Evolutionary conservation across 2,797 vertebrate species (phyloP).

Genomic region (Malurus leucopterus): DNA sequence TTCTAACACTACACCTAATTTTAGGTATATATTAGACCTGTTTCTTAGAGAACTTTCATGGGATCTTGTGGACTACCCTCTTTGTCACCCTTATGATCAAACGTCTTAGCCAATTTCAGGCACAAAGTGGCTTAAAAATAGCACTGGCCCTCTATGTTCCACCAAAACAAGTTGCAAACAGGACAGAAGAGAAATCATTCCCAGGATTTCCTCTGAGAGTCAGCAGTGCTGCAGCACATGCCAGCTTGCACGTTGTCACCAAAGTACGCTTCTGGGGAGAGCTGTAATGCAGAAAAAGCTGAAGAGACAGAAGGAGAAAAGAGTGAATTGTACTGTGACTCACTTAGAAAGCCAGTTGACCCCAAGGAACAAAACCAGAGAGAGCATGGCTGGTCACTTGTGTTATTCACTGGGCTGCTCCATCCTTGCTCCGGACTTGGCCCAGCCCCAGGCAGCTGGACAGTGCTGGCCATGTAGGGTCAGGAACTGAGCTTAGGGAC

Average conservation of each 20-base stretch:
- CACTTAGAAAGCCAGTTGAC: background rate
- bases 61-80: background rate
- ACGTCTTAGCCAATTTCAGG: background rate
- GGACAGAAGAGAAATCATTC: background rate
- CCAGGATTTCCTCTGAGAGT: background rate
- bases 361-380: background rate
- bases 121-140: background rate
- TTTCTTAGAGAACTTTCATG: background rate
- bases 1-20: background rate
- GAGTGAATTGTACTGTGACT: fast-evolving
- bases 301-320: background rate
- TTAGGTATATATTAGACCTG: background rate
- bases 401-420: background rate
- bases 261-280: background rate
- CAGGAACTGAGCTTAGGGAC: background rate
- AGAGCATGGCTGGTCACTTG: background rate
- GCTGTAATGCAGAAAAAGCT: background rate
- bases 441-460: background rate
- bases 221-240: background rate
- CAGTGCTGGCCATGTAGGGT: background rate
- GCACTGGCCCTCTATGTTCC: background rate
- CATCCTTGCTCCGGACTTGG: background rate
- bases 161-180: fast-evolving
- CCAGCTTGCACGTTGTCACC: background rate
- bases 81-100: background rate